phyloP scores from a whole-genome alignment of 2,113 vertebrate genomes.

The Melanotaenia duboulayi region DNA sequence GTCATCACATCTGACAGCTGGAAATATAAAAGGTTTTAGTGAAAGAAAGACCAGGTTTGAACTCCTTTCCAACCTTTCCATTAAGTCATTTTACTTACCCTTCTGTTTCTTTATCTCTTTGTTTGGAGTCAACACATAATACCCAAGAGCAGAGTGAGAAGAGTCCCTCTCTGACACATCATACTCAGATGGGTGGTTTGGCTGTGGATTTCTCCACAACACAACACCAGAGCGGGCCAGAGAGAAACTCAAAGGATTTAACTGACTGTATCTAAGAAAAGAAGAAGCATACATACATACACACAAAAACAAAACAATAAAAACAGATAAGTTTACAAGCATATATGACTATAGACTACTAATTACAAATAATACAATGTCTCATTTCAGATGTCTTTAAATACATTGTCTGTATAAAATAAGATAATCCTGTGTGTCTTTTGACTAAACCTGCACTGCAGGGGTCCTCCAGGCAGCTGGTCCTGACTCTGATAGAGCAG shows the following conservation, averaged over 20 bases:
- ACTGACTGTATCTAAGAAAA: constrained; percentile 83
- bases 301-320: too few species aligned
- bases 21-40: constrained; percentile 2
- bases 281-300: not conserved
- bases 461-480: constrained; percentile 48
- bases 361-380: not conserved
- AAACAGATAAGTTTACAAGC: too few species aligned
- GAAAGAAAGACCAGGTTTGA: not conserved
- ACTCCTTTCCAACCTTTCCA: not conserved
- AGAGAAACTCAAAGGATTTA: constrained; percentile 87
- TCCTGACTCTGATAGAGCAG: constrained; percentile 80
- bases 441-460: constrained; percentile 63
- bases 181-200: constrained; percentile 21
- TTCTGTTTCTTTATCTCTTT: constrained; percentile 27
- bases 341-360: too few species aligned
- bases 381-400: not conserved
- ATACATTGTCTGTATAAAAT: not conserved
- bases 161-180: constrained; percentile 6
- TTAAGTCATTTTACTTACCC: constrained; percentile 36
- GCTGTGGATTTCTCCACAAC: constrained; percentile 67
- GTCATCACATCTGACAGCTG: constrained; percentile 32
- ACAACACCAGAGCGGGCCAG: constrained; percentile 87
- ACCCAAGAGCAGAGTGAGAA: not conserved
- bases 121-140: not conserved
- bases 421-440: not conserved